Base-by-base conservation (phyloP, 1,140 invertebrate genomes). In the Scylla paramamosain region DNA sequence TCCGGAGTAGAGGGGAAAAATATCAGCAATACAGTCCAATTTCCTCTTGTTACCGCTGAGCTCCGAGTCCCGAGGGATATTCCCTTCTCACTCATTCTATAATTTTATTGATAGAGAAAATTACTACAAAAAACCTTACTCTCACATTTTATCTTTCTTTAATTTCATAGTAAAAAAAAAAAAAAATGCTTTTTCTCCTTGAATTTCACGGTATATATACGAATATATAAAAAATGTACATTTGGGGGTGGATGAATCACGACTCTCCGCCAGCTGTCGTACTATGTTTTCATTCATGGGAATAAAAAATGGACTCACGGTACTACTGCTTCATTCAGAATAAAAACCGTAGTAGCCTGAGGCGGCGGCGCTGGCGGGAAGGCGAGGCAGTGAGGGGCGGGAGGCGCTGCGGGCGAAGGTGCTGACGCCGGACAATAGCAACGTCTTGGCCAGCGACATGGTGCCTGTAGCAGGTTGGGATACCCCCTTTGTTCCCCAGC, bases 201-300 rank as follows among this genome's bases (percentile, higher is more conserved):
- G 67, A 77, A 77, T 77, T 77, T 77, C 39, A 87, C 39, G 39
- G 25, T 87, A 87, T 87, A 87, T 87, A 87, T 39, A 39, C 31
- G 39, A 39, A 87, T 16, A 87, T 32, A 87, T 32, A 16, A 87
- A 39, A 87, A 16, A 87, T 32, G n/a, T 87, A 25, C 25, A 87
- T 87, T 39, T 87, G 39, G 8, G 39, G 31, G 16, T 39, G 39
- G 8, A 32, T 87, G 39, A 59, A 29, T 59, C 46, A 59, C 46
- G 89, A 29, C 48, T 67, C 25, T 45, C 77, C 14, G 32, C 31
- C 8, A 28, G 45, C 20, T 84, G n/a, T 86, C 39, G n/a, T 84
- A 93, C 77, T 92, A 84, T 93, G 67, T 93, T 84, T 93, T 93
- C 77, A 93, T 93, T 93, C 91, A 93, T 46, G 77, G 31, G 16